Conservation (phyloP, 2,113 vertebrate species). For the Eptesicus fuscus region DNA sequence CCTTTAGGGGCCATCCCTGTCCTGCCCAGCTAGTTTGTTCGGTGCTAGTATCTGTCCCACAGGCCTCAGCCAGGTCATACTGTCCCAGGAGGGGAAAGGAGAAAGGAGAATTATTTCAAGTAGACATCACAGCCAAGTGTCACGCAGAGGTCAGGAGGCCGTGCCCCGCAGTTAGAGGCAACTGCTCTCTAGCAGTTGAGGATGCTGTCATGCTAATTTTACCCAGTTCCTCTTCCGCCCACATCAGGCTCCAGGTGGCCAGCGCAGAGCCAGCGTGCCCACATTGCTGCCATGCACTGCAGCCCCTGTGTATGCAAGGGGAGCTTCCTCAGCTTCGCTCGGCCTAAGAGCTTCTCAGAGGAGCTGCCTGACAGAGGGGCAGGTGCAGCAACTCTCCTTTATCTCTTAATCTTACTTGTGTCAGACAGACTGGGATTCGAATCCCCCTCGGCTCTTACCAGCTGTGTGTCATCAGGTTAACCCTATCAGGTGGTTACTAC, state of each 20-base stretch:
- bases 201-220: background rate
- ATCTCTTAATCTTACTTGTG: background rate
- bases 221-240: background rate
- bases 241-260: rapidly evolving
- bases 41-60: background rate
- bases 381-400: background rate
- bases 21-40: too few species aligned
- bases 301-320: background rate
- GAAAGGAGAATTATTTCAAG: background rate
- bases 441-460: background rate
- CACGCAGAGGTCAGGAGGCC: background rate
- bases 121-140: background rate
- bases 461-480: background rate
- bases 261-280: background rate
- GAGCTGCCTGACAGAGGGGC: background rate
- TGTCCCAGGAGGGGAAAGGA: background rate
- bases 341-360: background rate
- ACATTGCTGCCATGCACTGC: rapidly evolving
- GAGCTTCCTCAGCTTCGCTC: background rate
- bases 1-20: background rate
- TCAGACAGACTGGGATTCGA: background rate
- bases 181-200: background rate
- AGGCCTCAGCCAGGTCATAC: background rate
- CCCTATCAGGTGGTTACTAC: background rate
- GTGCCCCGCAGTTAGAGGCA: rapidly evolving